phyloP scores from a whole-genome alignment of 1,140 invertebrate genomes.

The Lysiphlebus fabarum region DNA sequence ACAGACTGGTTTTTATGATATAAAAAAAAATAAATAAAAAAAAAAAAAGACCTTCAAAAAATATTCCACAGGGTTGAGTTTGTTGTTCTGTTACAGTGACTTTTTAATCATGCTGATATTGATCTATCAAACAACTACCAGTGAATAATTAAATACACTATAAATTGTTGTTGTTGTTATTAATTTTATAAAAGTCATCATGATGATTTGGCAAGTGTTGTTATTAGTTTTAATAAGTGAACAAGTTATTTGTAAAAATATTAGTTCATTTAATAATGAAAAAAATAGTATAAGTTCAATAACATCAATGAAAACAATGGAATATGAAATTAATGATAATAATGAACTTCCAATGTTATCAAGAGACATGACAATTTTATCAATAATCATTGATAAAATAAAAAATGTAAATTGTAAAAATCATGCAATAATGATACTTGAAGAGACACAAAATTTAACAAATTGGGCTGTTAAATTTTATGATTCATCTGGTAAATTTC shows the following conservation, averaged over 20 bases:
- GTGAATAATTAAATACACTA: no score
- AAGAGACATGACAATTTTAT: conserved; percentile 33
- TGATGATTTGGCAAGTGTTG: neutral
- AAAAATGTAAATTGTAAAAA: conserved; percentile 50
- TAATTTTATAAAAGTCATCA: no score
- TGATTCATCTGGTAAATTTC: conserved; percentile 64
- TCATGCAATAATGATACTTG: conserved; percentile 53
- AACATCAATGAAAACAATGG: conserved; percentile 3
- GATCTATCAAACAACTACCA: no score
- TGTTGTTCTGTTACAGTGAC: no score
- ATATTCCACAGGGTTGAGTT: no score
- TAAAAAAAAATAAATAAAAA: no score
- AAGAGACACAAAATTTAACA: conserved; percentile 52
- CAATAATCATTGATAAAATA: conserved; percentile 48
- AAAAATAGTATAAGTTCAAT: conserved; percentile 7
- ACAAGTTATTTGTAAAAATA: neutral
- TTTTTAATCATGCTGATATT: no score
- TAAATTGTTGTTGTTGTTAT: no score
- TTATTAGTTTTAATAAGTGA: neutral
- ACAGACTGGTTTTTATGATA: no score
- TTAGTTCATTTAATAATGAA: neutral
- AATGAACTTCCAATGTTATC: conserved; percentile 28
- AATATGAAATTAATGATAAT: conserved; percentile 20
- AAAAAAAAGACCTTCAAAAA: no score
- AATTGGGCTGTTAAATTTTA: conserved; percentile 63